Conservation (phyloP, 2,797 vertebrate genomes). For the Aulostomus chinensis region DNA sequence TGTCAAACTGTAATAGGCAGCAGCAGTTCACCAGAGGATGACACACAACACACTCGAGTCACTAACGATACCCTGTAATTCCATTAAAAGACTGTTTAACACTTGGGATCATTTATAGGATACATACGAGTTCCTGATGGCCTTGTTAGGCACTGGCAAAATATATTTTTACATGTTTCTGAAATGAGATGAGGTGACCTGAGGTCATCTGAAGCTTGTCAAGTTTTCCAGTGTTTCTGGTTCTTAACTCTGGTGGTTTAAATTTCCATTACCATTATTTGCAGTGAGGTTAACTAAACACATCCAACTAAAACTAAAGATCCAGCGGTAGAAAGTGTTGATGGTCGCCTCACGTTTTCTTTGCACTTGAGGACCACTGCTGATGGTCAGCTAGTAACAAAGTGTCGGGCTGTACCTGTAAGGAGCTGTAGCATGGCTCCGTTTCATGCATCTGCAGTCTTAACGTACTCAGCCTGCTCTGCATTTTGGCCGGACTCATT, state of each 20-base stretch:
- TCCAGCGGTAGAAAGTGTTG: too few species aligned
- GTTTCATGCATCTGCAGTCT: conserved; percentile 32
- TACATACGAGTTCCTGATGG: conserved; percentile 4
- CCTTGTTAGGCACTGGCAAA: background rate
- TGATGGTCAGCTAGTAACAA: too few species aligned
- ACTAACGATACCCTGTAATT: conserved; percentile 30
- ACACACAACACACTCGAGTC: background rate
- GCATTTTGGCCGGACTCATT: conserved; percentile 38
- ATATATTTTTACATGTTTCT: too few species aligned
- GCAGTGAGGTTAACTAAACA: too few species aligned
- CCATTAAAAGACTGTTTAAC: conserved; percentile 14
- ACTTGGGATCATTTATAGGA: background rate
- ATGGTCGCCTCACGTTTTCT: too few species aligned
- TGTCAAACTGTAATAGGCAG: conserved; percentile 19
- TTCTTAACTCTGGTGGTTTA: background rate
- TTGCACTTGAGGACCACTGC: too few species aligned
- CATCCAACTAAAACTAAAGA: too few species aligned
- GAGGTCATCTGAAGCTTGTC: too few species aligned
- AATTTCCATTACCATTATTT: background rate
- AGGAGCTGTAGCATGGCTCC: background rate
- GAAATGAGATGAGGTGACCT: too few species aligned
- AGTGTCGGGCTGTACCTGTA: background rate
- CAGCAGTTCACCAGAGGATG: conserved; percentile 6
- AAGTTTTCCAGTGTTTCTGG: background rate
- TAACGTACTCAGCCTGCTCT: conserved; percentile 14